Evolutionary conservation across 2,888 invertebrate species (phyloP), one percentile per base, ranked within the genome.

Genomic region (Saturnia japonica): DNA sequence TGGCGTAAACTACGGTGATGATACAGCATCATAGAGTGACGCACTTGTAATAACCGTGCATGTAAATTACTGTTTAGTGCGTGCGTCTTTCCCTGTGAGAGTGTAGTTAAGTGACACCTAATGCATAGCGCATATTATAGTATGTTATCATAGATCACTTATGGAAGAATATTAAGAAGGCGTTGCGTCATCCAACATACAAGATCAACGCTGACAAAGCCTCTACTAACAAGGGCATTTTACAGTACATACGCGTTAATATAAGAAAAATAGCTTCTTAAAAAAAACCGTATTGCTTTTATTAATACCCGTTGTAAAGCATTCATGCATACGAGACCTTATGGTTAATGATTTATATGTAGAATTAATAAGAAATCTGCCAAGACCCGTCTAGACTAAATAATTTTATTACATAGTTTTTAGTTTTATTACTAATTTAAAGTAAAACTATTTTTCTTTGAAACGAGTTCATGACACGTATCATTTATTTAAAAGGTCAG

Each of bases 41-140:
- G 75, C 73, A 40, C 34, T 68, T 70, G 74, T 74, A 74, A 77
- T 77, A 80, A 74, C 75, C 70, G 62, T 76, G 77, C 80, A 80
- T 80, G 74, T 80, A 79, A 80, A 80, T 80, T 75, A 75, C 72
- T 77, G 74, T 75, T 76, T 70, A 70, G 28, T 43, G 43, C 68
- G 25, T 68, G 19, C 6, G 66, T 66, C 70, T 70, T 40, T 70
- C 70, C 64, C 66, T 66, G 25, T 68, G 22, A 68, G 45, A n/a
- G 43, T 68, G 67, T 25, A n/a, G 57, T 54, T 54, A 54, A 54
- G 54, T 54, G 54, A 28, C 25, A 45, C 11, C 34, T 69, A 51
- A 43, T 67, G 54, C 28, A 70, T 43, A 70, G 34, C 40, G 51
- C 25, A 67, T 25, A 54, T 54, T 42, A 67, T 40, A 43, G 43